Conservation (phyloP, 2,113 vertebrate genomes). For the Willisornis vidua region DNA sequence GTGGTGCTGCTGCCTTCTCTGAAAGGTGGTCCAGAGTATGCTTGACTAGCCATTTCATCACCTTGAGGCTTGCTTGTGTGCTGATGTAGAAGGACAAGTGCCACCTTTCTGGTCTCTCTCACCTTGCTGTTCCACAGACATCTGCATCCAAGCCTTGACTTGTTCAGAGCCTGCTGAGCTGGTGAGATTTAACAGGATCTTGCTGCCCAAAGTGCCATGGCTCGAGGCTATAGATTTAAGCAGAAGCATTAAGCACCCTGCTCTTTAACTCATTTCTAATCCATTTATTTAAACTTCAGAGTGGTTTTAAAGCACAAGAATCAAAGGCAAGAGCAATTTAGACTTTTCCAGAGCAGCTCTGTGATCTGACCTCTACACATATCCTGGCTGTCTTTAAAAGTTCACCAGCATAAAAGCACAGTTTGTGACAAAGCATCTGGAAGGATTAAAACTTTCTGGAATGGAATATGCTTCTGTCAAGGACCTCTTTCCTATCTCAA, state of each 20-base stretch:
- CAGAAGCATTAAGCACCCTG: constrained; percentile 38
- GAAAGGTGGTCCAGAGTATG: neutral
- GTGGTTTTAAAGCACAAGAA: constrained; percentile 50
- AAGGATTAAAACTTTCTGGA: constrained; percentile 62
- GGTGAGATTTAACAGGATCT: constrained; percentile 60
- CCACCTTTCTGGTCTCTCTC: neutral
- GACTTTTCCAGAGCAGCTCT: constrained; percentile 46
- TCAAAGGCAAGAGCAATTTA: constrained; percentile 47
- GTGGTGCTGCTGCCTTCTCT: neutral
- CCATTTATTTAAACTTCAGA: constrained; percentile 68
- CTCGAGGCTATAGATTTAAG: constrained; percentile 65
- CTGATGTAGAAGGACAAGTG: neutral
- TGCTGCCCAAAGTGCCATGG: constrained; percentile 25
- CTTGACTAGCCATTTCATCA: neutral
- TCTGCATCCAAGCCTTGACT: constrained; percentile 39
- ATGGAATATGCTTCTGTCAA: constrained; percentile 49
- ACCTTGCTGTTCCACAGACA: constrained; percentile 11
- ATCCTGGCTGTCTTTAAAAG: constrained; percentile 62
- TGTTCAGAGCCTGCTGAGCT: constrained; percentile 47
- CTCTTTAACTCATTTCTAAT: constrained; percentile 67
- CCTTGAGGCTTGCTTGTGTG: neutral
- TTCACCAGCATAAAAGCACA: constrained; percentile 57
- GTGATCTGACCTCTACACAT: constrained; percentile 53
- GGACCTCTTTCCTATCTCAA: constrained; percentile 50
- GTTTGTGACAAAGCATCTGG: constrained; percentile 68